These are phyloP conservation scores for Lithophane leautieri DNA, from an alignment of 2,888 invertebrate genomes.

Conservation along the genomic window DNA sequence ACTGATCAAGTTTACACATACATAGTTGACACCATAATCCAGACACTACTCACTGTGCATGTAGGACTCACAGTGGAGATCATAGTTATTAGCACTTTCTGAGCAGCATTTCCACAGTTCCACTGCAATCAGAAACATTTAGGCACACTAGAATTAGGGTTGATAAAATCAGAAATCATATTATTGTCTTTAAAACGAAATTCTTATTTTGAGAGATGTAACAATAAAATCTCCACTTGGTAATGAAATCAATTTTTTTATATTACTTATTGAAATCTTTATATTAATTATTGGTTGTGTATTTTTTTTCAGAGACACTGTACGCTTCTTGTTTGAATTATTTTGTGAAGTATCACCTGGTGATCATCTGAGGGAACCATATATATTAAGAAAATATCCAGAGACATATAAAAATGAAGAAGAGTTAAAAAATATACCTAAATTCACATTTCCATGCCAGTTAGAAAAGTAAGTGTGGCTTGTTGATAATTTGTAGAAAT, in stretches of 20 bases:
- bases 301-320: constrained; percentile 92
- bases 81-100: neutral
- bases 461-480: constrained; percentile 82
- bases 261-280: no score
- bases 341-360: constrained; percentile 95
- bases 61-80: neutral
- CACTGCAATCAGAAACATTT: neutral
- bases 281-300: neutral
- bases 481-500: neutral
- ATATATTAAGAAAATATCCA: constrained; percentile 96
- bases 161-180: neutral
- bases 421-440: constrained; percentile 96
- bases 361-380: constrained; percentile 90
- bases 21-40: neutral
- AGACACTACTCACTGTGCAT: neutral
- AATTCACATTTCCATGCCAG: constrained; percentile 95
- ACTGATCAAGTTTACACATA: neutral
- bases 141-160: neutral
- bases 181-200: neutral
- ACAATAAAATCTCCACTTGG: neutral
- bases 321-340: constrained; percentile 94
- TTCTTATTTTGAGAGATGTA: neutral
- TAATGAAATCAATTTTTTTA: neutral
- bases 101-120: neutral
- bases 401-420: constrained; percentile 95